These are phyloP conservation scores for Nephotettix cincticeps DNA, from an alignment of 1,140 invertebrate species.

Conservation along the genomic window DNA sequence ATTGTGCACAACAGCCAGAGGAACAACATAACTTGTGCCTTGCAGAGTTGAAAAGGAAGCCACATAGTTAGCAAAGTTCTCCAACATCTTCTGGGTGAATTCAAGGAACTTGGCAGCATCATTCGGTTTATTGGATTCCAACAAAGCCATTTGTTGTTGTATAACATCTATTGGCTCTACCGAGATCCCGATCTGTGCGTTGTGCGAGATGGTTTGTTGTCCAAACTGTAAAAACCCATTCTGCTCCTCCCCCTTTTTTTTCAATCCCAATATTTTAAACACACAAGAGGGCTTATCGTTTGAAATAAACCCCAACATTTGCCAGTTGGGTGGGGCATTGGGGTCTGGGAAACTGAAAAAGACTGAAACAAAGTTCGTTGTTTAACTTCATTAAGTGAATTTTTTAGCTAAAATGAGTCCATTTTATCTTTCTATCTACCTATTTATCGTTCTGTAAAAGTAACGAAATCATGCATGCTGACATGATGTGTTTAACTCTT, in stretches of 20 bases:
- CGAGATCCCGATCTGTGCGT: slow-evolving; percentile 94
- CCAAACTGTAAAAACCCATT: slow-evolving; percentile 64
- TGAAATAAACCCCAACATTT: slow-evolving; percentile 86
- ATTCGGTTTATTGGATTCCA: slow-evolving; percentile 29
- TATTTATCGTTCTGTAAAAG: no score
- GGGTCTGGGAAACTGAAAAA: slow-evolving; percentile 96
- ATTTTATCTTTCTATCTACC: no score
- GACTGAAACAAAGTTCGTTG: slow-evolving; percentile 36
- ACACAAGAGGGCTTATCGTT: slow-evolving; percentile 95
- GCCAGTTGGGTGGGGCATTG: slow-evolving; percentile 83
- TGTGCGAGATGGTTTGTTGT: slow-evolving; percentile 73
- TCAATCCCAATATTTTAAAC: slow-evolving; percentile 89
- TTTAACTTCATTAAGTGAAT: no score
- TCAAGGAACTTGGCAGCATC: slow-evolving; percentile 38
- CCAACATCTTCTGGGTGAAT: slow-evolving; percentile 82
- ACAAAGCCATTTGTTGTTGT: slow-evolving; percentile 51
- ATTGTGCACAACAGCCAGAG: slow-evolving; percentile 79
- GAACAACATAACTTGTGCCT: slow-evolving; percentile 66
- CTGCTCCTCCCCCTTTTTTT: slow-evolving; percentile 67
- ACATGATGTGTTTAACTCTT: no score
- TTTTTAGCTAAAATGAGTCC: no score
- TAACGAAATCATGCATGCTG: no score
- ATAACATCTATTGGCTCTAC: slow-evolving; percentile 74
- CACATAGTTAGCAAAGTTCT: slow-evolving; percentile 90
- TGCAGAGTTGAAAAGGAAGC: slow-evolving; percentile 81